Conservation (phyloP, 2,797 vertebrate species). For the Coilia nasus region DNA sequence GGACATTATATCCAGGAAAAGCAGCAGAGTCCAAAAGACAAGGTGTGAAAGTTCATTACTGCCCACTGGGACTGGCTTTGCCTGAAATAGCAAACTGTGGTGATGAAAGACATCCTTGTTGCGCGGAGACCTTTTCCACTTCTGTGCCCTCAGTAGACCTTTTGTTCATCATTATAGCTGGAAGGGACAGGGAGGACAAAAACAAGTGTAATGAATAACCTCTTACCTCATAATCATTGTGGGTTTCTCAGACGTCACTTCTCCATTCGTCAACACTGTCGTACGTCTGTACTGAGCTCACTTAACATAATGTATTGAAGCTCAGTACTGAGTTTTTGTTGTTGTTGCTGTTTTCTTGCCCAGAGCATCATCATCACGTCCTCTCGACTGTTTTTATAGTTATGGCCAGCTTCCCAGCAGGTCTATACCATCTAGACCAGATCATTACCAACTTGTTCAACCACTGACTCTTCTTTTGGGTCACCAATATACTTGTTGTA, state of each 20-base stretch:
- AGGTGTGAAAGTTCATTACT: constrained; percentile 50
- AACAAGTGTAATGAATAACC: constrained; percentile 48
- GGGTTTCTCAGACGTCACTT: not conserved
- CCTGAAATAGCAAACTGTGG: constrained; percentile 47
- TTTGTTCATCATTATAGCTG: constrained; percentile 53
- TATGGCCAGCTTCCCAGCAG: not conserved
- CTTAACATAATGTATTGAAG: not conserved
- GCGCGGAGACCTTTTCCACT: constrained; percentile 48
- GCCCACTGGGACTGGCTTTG: constrained; percentile 43
- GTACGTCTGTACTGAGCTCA: not conserved
- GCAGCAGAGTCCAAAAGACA: constrained; percentile 42
- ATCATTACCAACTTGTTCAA: no score
- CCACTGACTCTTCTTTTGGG: not conserved
- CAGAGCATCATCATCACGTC: not conserved
- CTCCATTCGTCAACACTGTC: not conserved
- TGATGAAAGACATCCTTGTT: constrained; percentile 53
- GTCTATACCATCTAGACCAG: not conserved
- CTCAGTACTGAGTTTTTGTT: not conserved
- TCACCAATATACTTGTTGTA: not conserved
- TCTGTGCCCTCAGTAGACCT: constrained; percentile 32
- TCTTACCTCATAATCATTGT: constrained; percentile 32
- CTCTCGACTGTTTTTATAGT: not conserved
- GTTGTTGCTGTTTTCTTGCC: no score
- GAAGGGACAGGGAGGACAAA: constrained; percentile 38
- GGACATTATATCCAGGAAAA: constrained; percentile 12